Evolutionary conservation across 2,888 invertebrate genomes (phyloP).

Genomic region (Eupithecia abbreviata): DNA sequence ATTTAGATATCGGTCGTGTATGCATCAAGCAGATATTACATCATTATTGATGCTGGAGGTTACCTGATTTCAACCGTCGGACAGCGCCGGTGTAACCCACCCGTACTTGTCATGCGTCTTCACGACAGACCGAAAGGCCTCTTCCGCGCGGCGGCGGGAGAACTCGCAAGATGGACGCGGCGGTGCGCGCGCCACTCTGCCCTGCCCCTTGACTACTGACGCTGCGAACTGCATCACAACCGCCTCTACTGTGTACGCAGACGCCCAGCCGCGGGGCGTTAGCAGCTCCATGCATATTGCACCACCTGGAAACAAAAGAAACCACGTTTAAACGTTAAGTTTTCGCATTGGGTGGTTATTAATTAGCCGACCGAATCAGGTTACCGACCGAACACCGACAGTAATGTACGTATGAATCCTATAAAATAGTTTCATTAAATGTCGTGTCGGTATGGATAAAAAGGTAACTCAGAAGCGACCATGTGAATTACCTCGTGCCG

Average conservation of each 20-base stretch:
- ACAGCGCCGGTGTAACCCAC: slow-evolving; percentile 94
- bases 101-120: slow-evolving; percentile 96
- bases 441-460: too few species aligned
- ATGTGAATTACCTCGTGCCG: too few species aligned
- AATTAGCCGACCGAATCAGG: too few species aligned
- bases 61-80: slow-evolving; percentile 88
- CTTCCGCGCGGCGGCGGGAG: slow-evolving; percentile 91
- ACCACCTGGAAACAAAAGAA: slow-evolving; percentile 81
- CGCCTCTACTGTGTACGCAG: slow-evolving; percentile 93
- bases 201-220: slow-evolving; percentile 94
- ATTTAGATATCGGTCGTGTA: too few species aligned
- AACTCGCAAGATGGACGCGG: slow-evolving; percentile 91
- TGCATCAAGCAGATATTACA: too few species aligned
- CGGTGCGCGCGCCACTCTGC: slow-evolving; percentile 91
- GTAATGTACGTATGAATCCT: too few species aligned
- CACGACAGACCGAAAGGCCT: slow-evolving; percentile 93
- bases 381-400: too few species aligned
- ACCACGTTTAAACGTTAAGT: not conserved
- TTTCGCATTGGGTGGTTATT: too few species aligned
- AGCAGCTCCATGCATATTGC: slow-evolving; percentile 95
- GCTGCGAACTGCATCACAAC: slow-evolving; percentile 95
- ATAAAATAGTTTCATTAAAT: too few species aligned
- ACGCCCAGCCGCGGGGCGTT: slow-evolving; percentile 94
- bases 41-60: not conserved
- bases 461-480: too few species aligned